Percentiles rank a stretch among this genome's conserved stretches.
phyloP scores from a whole-genome alignment of 2,888 invertebrate genomes.

The Eupithecia abbreviata region DNA sequence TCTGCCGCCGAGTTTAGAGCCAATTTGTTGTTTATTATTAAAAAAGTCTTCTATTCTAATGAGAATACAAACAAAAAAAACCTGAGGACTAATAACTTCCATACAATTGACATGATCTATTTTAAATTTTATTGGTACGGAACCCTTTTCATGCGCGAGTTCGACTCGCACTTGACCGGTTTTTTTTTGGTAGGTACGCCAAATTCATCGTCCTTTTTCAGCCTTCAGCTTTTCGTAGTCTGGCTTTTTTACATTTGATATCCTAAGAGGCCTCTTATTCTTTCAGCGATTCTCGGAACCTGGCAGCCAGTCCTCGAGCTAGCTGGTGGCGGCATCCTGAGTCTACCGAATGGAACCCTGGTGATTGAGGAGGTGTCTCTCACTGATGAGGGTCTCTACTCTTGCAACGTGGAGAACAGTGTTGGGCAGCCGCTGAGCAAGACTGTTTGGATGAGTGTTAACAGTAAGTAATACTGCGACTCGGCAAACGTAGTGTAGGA shows the following conservation, averaged over 20 bases:
- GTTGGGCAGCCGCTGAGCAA: constrained; percentile 79
- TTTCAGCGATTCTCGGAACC: constrained; percentile 71
- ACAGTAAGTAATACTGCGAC: constrained; percentile 78
- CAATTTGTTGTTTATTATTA: neutral
- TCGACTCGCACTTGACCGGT: no score
- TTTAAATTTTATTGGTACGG: no score
- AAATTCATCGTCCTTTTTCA: no score
- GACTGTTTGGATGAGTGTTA: constrained; percentile 80
- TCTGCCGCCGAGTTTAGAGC: neutral
- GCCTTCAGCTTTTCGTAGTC: no score
- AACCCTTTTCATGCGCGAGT: no score
- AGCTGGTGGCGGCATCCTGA: constrained; percentile 77
- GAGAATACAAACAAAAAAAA: neutral
- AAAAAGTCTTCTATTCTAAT: neutral
- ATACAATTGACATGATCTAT: no score
- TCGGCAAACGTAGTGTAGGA: no score
- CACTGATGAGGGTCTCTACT: constrained; percentile 77
- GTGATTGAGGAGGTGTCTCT: constrained; percentile 77
- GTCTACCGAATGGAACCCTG: constrained; percentile 76
- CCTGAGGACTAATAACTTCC: no score
- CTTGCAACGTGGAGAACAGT: constrained; percentile 80
- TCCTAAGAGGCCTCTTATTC: neutral
- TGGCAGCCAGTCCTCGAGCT: constrained; percentile 80
- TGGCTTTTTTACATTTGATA: no score
- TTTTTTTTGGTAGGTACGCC: no score